Conservation (phyloP, 2,888 invertebrate species). For the Epirrhoe tristata region DNA sequence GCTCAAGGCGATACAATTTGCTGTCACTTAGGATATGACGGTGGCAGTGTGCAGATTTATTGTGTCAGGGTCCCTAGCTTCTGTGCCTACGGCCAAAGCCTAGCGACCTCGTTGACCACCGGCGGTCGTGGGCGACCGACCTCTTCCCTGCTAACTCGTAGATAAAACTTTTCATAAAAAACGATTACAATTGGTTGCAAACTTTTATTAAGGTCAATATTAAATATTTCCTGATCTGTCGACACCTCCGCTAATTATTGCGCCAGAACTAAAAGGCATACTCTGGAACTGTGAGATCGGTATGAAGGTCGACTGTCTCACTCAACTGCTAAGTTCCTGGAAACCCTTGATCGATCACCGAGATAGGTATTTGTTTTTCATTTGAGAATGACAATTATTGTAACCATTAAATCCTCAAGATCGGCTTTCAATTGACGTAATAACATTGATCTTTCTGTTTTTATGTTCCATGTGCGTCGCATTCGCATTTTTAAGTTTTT, state of each 20-base stretch:
- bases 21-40: conserved; percentile 33
- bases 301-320: conserved; percentile 50
- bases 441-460: not conserved
- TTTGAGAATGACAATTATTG: conserved; percentile 4
- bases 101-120: conserved; percentile 29
- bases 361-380: conserved; percentile 29
- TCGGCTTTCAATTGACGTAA: not conserved
- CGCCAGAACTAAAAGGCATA: conserved; percentile 63
- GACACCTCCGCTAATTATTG: conserved; percentile 58
- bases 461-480: not conserved
- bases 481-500: not conserved
- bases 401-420: not conserved
- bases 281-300: conserved; percentile 58
- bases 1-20: conserved; percentile 28
- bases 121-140: conserved; percentile 26
- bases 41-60: conserved; percentile 32
- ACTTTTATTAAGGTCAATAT: conserved; percentile 61
- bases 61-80: conserved; percentile 34
- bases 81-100: conserved; percentile 30
- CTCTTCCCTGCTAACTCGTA: conserved; percentile 24
- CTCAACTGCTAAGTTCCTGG: conserved; percentile 50
- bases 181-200: conserved; percentile 49
- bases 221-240: conserved; percentile 64
- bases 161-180: conserved; percentile 38
- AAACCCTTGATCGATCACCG: conserved; percentile 46